Base-by-base conservation (phyloP, 2,113 vertebrate species). In the Acanthochromis polyacanthus region DNA sequence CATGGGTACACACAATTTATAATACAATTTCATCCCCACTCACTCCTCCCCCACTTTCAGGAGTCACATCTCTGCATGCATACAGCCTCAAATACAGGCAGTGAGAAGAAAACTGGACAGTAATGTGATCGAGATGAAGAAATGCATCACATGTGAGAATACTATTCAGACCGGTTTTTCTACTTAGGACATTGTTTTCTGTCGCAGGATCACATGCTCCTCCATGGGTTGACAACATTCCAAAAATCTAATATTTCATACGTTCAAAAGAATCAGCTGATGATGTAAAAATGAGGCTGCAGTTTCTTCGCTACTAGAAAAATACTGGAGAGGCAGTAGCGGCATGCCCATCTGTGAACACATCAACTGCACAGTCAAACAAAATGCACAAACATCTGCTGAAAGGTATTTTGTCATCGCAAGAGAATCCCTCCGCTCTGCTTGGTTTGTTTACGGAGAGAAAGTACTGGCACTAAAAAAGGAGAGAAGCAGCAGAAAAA, bases 1-100 rank as follows among this genome's bases (percentile, higher is more conserved):
- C 17, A 46, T 11, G 25, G 19, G 16, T 43, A 43, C 56, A 25
- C 51, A 66, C 40, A 62, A 43, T n/a, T 11, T 58, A 14, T 43
- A 46, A 71, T 65, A 64, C 30, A 43, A 36, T 68, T 32, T 38
- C 50, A 66, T 71, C 69, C 36, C 73, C 66, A 65, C 57, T 70
- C 53, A 65, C 22, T 58, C 78, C 66, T 78, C 87, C 84, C 85
- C 80, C 77, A 50, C 50, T 15, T 52, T 32, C 50, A 36, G 28
- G 61, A 71, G 67, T 75, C 71, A 69, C 78, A 73, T 73, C 74
- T 61, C 62, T 43, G 46, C 20, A 0, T 38, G 46, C 20, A 0
- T 32, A 48, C 9, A 79, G 57, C 63, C 68, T 64, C 68, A n/a
- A 32, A 69, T 23, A 16, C 36, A 69, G 38, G 8, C 66, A 57